Percentiles rank a stretch among this genome's conserved stretches.
Conservation (phyloP, 2,888 invertebrate species). For the Clivina fossor region DNA sequence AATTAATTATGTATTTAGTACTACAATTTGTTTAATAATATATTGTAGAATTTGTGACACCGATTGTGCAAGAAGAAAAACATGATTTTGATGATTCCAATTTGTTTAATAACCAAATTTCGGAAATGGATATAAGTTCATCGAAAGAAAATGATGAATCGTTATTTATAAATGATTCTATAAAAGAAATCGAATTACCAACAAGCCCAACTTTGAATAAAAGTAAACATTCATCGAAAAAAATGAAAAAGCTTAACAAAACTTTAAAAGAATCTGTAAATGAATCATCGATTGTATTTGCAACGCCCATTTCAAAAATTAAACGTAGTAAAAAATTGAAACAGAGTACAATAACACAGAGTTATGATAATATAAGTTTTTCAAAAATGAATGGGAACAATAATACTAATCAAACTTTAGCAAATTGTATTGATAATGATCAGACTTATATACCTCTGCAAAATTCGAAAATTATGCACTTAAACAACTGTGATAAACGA, state of each 20-base stretch:
- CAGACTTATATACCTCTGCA: constrained; percentile 15
- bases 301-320: constrained; percentile 17
- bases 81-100: constrained; percentile 3
- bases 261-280: constrained; percentile 7
- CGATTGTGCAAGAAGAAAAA: too few species aligned
- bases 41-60: neutral
- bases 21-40: too few species aligned
- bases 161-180: constrained; percentile 21
- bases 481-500: neutral
- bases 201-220: constrained; percentile 28
- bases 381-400: neutral
- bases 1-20: too few species aligned
- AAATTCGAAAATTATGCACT: neutral
- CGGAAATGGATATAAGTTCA: constrained; percentile 13
- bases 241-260: neutral
- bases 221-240: neutral
- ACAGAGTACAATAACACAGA: too few species aligned
- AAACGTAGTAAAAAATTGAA: constrained; percentile 20
- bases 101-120: constrained; percentile 24
- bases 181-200: constrained; percentile 12
- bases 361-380: neutral
- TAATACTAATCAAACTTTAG: neutral
- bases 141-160: constrained; percentile 24
- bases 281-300: neutral
- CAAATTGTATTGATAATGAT: constrained; percentile 3